A percentile compares a stretch with the other conserved stretches of the same genome.
phyloP scores from a whole-genome alignment of 2,113 vertebrate genomes.

The Grammomys surdaster region DNA sequence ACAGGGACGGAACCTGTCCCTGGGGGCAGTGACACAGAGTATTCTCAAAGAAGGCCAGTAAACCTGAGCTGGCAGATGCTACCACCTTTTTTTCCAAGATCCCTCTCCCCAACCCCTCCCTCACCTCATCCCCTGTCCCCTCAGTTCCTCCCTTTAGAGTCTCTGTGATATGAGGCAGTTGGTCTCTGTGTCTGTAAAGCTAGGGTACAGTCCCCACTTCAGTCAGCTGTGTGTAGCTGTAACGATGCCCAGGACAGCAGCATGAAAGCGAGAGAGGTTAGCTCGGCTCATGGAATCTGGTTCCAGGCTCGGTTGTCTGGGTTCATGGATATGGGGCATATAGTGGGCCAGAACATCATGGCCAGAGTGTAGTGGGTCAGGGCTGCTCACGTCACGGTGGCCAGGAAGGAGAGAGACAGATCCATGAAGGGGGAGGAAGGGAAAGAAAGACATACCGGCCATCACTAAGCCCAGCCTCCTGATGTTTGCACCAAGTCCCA shows the following conservation, averaged over 20 bases:
- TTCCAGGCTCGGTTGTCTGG: not conserved
- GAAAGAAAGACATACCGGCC: not conserved
- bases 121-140: fast-evolving
- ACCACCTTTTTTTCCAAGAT: fast-evolving
- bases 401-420: not conserved
- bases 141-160: not conserved
- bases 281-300: not conserved
- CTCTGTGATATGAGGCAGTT: not conserved
- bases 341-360: not conserved
- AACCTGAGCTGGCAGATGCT: not conserved
- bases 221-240: not conserved
- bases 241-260: not conserved
- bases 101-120: no score
- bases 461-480: not conserved
- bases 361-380: not conserved
- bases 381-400: not conserved
- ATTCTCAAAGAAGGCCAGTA: not conserved
- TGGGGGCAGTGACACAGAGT: not conserved
- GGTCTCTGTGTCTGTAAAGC: not conserved
- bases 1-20: not conserved
- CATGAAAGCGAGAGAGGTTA: no score
- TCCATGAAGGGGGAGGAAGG: no score
- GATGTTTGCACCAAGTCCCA: not conserved
- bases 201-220: not conserved
- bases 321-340: not conserved